phyloP scores from a whole-genome alignment of 2,113 vertebrate genomes.

The Prunella fulvescens region DNA sequence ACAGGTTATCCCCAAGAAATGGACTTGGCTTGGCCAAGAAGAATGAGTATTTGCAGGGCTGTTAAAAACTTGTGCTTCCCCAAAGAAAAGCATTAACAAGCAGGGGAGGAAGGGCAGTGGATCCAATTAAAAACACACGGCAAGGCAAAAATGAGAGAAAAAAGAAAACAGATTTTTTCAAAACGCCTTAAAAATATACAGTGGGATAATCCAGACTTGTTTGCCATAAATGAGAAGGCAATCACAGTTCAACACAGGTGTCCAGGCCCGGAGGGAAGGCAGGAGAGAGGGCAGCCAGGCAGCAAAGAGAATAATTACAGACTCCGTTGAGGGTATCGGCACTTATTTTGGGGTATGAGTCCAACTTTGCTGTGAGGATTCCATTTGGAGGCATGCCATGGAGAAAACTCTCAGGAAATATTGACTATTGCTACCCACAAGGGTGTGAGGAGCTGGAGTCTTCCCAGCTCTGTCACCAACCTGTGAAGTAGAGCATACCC shows the following conservation, averaged over 20 bases:
- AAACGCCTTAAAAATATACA: conserved; percentile 47
- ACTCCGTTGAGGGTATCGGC: conserved; percentile 29
- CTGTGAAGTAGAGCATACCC: not conserved
- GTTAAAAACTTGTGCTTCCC: conserved; percentile 45
- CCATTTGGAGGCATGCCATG: conserved; percentile 13
- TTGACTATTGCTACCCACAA: not conserved
- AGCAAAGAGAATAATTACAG: conserved; percentile 43
- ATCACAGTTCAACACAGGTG: conserved; percentile 39
- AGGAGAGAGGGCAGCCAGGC: conserved; percentile 56
- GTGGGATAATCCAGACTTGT: conserved; percentile 37
- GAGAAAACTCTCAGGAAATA: conserved; percentile 23
- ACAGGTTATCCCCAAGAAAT: conserved; percentile 47
- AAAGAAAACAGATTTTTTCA: conserved; percentile 17
- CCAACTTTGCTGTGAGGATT: conserved; percentile 23
- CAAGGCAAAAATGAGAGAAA: conserved; percentile 9
- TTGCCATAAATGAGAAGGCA: conserved; percentile 21
- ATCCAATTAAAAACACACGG: conserved; percentile 36
- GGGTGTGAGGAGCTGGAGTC: not conserved
- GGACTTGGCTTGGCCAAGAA: not conserved
- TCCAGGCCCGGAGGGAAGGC: conserved; percentile 48
- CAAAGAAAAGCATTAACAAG: conserved; percentile 34
- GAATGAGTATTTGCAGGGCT: not conserved
- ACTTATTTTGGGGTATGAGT: conserved; percentile 24
- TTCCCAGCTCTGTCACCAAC: not conserved
- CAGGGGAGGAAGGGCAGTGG: not conserved